These are phyloP conservation scores for Archilochus colubris DNA, from an alignment of 2,113 vertebrate genomes.

Conservation along the genomic window DNA sequence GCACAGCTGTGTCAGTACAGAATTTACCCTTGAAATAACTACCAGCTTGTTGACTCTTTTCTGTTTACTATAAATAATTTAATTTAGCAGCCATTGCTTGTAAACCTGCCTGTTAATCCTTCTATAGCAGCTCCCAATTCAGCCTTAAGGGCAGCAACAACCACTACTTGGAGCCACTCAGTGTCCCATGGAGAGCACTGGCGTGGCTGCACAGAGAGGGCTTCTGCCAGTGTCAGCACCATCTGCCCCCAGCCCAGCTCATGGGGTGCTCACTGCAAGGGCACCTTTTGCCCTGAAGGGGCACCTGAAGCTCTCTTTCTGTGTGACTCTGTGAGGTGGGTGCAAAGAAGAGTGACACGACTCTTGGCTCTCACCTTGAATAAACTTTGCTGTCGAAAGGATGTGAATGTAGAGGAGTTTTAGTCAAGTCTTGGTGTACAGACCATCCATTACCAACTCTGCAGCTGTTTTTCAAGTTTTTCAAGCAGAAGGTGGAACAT, in stretches of 20 bases:
- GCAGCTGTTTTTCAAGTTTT: background rate
- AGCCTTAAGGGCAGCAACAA: background rate
- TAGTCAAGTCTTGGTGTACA: background rate
- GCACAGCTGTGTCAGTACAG: background rate
- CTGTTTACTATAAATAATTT: background rate
- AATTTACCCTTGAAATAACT: background rate
- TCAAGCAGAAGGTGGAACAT: background rate
- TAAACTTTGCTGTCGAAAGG: background rate
- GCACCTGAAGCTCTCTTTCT: too few species aligned
- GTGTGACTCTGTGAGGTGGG: too few species aligned
- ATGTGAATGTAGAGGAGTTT: background rate
- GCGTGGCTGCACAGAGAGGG: background rate
- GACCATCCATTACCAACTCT: background rate
- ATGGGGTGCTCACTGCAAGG: background rate
- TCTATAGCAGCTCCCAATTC: background rate
- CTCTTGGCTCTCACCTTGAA: background rate
- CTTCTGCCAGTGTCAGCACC: background rate
- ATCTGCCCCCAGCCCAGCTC: background rate
- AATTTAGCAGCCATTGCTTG: background rate
- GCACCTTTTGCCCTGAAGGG: background rate
- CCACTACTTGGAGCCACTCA: background rate
- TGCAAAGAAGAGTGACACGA: too few species aligned
- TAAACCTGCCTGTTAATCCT: background rate
- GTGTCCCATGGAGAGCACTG: background rate
- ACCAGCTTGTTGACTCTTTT: background rate